Percentiles rank a stretch among this genome's conserved stretches.
These are phyloP conservation scores for Cottoperca gobio DNA, from an alignment of 2,797 vertebrate species.

Conservation along the genomic window DNA sequence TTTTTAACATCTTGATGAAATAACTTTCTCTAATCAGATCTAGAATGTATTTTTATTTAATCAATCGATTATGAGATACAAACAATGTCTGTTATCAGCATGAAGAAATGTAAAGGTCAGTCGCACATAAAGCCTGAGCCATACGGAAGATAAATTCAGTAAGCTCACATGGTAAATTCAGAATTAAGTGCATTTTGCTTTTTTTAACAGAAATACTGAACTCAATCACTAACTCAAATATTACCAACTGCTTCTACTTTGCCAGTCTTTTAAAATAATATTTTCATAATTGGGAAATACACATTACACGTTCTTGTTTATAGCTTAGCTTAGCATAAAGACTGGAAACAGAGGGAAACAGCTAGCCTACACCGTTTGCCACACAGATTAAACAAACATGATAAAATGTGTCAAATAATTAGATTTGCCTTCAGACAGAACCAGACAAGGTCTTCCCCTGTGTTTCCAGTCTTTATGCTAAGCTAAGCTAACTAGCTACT, in stretches of 20 bases:
- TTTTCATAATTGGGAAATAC: too few species aligned
- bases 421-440: too few species aligned
- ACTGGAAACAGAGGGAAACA: neutral
- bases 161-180: neutral
- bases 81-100: slow-evolving; percentile 9
- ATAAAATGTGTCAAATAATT: neutral
- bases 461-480: too few species aligned
- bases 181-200: neutral
- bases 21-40: too few species aligned
- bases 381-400: neutral
- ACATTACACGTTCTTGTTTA: too few species aligned
- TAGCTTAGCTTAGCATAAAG: neutral
- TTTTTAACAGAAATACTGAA: neutral
- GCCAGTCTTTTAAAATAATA: neutral
- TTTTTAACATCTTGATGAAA: neutral
- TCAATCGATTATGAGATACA: neutral
- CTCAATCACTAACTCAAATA: neutral
- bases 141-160: neutral
- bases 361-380: neutral
- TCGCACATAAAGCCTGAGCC: slow-evolving; percentile 5
- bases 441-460: too few species aligned
- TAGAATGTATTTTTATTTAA: slow-evolving; percentile 22
- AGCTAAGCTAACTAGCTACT: too few species aligned
- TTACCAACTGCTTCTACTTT: neutral
- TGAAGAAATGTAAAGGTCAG: slow-evolving; percentile 32